Evolutionary conservation across 2,113 vertebrate species (phyloP).

Genomic region (Cyrtonyx montezumae): DNA sequence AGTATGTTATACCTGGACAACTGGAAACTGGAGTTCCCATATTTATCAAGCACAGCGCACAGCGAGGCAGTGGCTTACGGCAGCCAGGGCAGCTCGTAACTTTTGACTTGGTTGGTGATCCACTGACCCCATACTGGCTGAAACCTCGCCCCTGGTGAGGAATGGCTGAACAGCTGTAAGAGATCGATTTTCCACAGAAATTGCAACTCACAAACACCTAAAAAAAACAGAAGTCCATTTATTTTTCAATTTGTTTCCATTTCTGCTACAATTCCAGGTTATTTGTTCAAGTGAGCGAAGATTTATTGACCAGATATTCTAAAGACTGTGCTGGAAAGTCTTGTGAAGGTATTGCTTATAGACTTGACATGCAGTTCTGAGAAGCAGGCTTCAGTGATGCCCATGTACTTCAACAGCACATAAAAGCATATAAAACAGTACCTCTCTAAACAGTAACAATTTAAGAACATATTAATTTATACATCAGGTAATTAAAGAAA

Average conservation of each 20-base stretch:
- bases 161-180: conserved; percentile 94
- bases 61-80: conserved; percentile 96
- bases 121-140: conserved; percentile 96
- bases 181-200: conserved; percentile 99
- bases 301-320: not conserved
- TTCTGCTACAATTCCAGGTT: not conserved
- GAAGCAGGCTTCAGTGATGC: not conserved
- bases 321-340: not conserved
- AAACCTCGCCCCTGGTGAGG: conserved; percentile 98
- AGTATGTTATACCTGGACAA: conserved; percentile 85
- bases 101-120: conserved; percentile 97
- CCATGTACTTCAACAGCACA: not conserved
- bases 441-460: too few species aligned
- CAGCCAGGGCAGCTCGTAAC: conserved; percentile 98
- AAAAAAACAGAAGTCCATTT: conserved; percentile 22
- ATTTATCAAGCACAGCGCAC: conserved; percentile 97
- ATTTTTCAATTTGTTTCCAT: not conserved
- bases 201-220: conserved; percentile 99
- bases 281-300: not conserved
- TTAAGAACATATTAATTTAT: not conserved
- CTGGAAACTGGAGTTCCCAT: conserved; percentile 98
- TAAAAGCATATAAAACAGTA: not conserved
- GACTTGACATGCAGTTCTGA: not conserved
- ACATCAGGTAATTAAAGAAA: not conserved
- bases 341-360: not conserved